Percentiles rank a stretch among this genome's conserved stretches.
phyloP scores from a whole-genome alignment of 2,888 invertebrate genomes.

The Polymixis lichenea region DNA sequence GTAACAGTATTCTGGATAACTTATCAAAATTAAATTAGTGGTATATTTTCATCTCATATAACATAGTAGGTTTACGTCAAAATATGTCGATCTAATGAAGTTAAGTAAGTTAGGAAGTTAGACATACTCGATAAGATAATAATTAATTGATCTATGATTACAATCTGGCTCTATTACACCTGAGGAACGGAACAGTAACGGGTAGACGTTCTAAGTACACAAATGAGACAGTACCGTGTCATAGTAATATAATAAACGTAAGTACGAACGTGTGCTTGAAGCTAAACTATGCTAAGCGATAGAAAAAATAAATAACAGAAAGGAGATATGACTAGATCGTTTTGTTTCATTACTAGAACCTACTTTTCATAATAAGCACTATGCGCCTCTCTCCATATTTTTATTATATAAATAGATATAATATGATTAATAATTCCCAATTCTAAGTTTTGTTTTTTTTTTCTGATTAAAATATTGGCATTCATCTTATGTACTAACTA shows the following conservation, averaged over 20 bases:
- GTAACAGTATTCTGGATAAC: slow-evolving; percentile 90
- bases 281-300: slow-evolving; percentile 91
- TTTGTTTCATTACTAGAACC: slow-evolving; percentile 88
- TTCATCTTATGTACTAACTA: slow-evolving; percentile 87
- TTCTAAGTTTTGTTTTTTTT: slow-evolving; percentile 86
- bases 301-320: slow-evolving; percentile 87
- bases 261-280: slow-evolving; percentile 86
- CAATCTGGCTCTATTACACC: slow-evolving; percentile 42
- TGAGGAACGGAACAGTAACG: slow-evolving; percentile 62
- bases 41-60: slow-evolving; percentile 64
- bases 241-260: slow-evolving; percentile 69
- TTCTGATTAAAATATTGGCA: slow-evolving; percentile 90
- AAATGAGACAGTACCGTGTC: slow-evolving; percentile 69
- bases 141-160: slow-evolving; percentile 54
- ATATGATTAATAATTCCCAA: slow-evolving; percentile 89
- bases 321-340: slow-evolving; percentile 90
- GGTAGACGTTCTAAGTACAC: slow-evolving; percentile 64
- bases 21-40: slow-evolving; percentile 79
- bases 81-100: slow-evolving; percentile 66
- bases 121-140: slow-evolving; percentile 55
- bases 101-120: slow-evolving; percentile 61
- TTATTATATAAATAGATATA: slow-evolving; percentile 89
- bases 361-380: slow-evolving; percentile 89
- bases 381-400: slow-evolving; percentile 89
- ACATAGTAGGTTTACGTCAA: slow-evolving; percentile 61